Evolutionary conservation across 2,797 vertebrate species (phyloP).

Genomic region (Craterocephalus amniculus): DNA sequence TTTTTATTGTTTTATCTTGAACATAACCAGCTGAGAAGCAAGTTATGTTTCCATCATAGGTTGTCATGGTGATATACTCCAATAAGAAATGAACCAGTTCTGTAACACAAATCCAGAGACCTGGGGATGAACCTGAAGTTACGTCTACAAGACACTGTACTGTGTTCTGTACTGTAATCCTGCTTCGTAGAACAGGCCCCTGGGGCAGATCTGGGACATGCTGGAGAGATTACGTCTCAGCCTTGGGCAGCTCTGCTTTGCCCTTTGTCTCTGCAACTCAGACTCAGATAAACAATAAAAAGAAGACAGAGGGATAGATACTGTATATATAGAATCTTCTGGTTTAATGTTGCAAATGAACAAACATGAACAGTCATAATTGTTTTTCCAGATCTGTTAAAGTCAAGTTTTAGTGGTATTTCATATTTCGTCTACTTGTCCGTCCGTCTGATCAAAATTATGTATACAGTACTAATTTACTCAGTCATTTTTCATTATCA

Average conservation of each 20-base stretch:
- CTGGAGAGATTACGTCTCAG: neutral
- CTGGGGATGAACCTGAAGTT: neutral
- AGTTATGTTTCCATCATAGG: neutral
- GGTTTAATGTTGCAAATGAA: neutral
- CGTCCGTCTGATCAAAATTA: neutral
- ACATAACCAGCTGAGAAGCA: neutral
- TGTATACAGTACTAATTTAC: neutral
- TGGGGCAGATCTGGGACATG: neutral
- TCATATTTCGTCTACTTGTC: neutral
- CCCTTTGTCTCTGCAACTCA: neutral
- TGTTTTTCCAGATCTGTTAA: neutral
- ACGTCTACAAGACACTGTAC: neutral
- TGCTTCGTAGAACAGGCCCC: neutral
- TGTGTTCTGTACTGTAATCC: too few relatives aligned
- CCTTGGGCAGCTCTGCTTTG: neutral
- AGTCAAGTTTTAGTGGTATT: neutral
- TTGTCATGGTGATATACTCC: neutral
- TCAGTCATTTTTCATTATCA: slow-evolving; percentile 2
- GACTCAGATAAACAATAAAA: neutral
- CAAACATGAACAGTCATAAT: neutral
- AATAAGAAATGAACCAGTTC: neutral
- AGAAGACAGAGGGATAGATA: neutral
- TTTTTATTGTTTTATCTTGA: neutral
- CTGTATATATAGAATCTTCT: neutral
- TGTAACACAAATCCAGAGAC: neutral